Evolutionary conservation across 2,888 invertebrate genomes (phyloP).

Genomic region (Pammene fasciana): DNA sequence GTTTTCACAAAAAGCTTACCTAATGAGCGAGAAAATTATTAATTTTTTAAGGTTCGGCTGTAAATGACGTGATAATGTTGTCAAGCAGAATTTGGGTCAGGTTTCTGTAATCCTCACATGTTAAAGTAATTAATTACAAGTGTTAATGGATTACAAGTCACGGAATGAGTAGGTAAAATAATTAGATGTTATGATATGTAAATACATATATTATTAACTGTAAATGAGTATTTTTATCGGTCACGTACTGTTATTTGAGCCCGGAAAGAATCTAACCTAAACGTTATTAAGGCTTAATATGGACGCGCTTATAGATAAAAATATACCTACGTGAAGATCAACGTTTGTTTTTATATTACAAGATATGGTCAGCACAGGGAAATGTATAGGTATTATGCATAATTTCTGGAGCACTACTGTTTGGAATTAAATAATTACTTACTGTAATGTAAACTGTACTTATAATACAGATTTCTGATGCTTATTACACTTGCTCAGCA

Average conservation of each 20-base stretch:
- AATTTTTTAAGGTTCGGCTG: constrained; percentile 38
- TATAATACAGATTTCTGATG: no score
- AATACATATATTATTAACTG: neutral
- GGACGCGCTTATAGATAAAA: neutral
- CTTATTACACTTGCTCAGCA: no score
- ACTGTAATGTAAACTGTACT: no score
- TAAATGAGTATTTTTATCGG: constrained; percentile 13
- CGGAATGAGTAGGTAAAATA: constrained; percentile 24
- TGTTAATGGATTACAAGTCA: constrained; percentile 36
- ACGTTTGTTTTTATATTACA: neutral
- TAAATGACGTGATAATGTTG: constrained; percentile 22
- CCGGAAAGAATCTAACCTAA: neutral
- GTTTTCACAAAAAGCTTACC: constrained; percentile 60
- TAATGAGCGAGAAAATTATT: constrained; percentile 49
- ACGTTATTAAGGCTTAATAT: neutral
- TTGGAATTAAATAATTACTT: no score
- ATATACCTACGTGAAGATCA: neutral
- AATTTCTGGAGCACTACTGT: neutral
- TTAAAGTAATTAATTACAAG: constrained; percentile 27
- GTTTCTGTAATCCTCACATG: constrained; percentile 32
- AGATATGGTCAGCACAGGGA: neutral
- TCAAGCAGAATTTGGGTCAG: constrained; percentile 35
- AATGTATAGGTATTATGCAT: neutral
- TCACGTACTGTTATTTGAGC: constrained; percentile 8
- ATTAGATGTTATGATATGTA: neutral